Base-by-base conservation (phyloP, 2,113 vertebrate species). In the Pygoscelis adeliae region DNA sequence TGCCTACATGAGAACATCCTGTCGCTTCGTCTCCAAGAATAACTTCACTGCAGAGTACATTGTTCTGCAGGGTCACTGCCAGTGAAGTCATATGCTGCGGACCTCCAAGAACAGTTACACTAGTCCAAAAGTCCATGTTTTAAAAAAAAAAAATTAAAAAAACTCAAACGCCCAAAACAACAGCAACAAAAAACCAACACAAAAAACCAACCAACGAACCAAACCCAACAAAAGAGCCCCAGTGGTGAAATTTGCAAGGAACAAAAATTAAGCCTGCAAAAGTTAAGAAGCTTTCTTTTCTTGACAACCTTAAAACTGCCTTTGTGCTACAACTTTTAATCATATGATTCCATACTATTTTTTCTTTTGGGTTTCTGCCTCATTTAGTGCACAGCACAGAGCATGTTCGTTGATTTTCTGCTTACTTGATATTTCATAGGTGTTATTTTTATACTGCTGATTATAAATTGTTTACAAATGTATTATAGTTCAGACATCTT, bases 1-100 rank as follows among this genome's bases (percentile, higher is more conserved):
- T 95, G 83, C 56, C 72, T 95, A 36, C 94, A 91, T 84, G 92
- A 97, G 93, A 92, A 94, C 87, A 95, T 96, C 87, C 90, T 96
- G 95, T 85, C 0, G 2, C 77, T 58, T 74, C 0, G 3, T 71
- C 73, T 96, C 91, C 76, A 92, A 96, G 94, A 97, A 89, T 84
- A 97, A 82, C 83, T 96, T 79, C 23, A 38, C 49, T 89, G 32
- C 67, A 52, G 76, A 94, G 34, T 65, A 81, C 72, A 74, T 90
- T 92, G 92, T 82, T 92, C 72, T 87, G 25, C 50, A 61, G 76
- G 52, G 63, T 92, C 88, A 81, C 59, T 94, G 65, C 38, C 90
- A 89, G 76, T 36, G 73, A 82, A 92, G 47, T 63, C 72, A 67
- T 67, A 40, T 23, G 46, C 73, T 87, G 15, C 1, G 6, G 86